These are phyloP conservation scores for Acrossocheilus wenchowensis DNA, from an alignment of 2,797 vertebrate species.

Conservation along the genomic window DNA sequence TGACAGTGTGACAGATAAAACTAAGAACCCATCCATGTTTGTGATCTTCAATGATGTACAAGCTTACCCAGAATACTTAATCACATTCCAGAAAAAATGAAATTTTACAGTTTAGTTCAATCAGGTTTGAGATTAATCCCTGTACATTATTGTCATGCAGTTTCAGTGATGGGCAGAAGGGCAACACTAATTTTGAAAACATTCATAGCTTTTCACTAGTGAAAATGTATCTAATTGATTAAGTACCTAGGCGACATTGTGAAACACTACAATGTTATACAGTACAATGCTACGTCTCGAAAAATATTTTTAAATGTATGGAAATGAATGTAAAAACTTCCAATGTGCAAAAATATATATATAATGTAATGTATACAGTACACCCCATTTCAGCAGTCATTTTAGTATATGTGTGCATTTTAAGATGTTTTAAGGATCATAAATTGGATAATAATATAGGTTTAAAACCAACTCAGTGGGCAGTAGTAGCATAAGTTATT, in stretches of 20 bases:
- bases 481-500: too few species aligned
- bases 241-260: neutral
- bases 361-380: neutral
- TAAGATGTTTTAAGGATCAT: too few species aligned
- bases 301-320: neutral
- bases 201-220: neutral
- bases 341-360: neutral
- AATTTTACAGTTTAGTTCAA: neutral
- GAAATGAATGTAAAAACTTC: neutral
- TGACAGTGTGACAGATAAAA: constrained; percentile 70
- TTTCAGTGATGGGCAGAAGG: neutral
- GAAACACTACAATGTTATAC: neutral
- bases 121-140: neutral
- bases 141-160: too few species aligned
- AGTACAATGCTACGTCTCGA: neutral
- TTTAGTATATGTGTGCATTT: too few species aligned
- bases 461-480: too few species aligned
- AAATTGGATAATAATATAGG: too few species aligned
- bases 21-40: constrained; percentile 62
- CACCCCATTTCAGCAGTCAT: too few species aligned
- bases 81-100: constrained; percentile 64
- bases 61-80: constrained; percentile 78
- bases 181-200: neutral
- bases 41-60: constrained; percentile 73
- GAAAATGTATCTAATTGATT: neutral